phyloP scores from a whole-genome alignment of 2,797 vertebrate species.

The Erethizon dorsatum region DNA sequence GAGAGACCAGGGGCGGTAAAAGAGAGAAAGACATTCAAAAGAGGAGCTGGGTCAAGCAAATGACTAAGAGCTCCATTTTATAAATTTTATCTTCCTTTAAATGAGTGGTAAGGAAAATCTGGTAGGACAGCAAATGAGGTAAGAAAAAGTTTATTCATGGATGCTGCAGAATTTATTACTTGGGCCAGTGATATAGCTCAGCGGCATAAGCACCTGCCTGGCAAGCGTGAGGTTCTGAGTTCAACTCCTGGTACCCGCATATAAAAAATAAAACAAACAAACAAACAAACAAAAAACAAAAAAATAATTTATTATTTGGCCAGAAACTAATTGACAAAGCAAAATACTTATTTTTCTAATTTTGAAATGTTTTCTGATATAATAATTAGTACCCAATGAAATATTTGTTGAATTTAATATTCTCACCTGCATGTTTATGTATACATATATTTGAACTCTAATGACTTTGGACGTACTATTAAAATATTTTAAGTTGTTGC shows the following conservation, averaged over 20 bases:
- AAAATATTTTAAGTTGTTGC: not conserved
- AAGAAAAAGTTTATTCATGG: conserved; percentile 20
- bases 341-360: conserved; percentile 35
- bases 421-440: not conserved
- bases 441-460: not conserved
- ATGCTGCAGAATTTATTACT: not conserved
- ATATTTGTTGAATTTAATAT: not conserved
- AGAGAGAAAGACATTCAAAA: conserved; percentile 2
- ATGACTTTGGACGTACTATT: not conserved
- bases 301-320: not conserved
- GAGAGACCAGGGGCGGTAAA: not conserved
- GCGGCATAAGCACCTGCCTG: no score
- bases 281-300: not conserved
- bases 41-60: not conserved
- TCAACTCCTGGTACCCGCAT: no score
- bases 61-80: not conserved
- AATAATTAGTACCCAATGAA: not conserved
- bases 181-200: not conserved
- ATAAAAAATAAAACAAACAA: no score
- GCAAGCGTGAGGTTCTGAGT: no score
- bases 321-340: not conserved
- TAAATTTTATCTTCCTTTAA: not conserved
- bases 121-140: not conserved
- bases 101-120: not conserved
- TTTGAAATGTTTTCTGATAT: conserved; percentile 19